Evolutionary conservation across 2,113 vertebrate species (phyloP).

Genomic region (Trochalopteron elliotii): DNA sequence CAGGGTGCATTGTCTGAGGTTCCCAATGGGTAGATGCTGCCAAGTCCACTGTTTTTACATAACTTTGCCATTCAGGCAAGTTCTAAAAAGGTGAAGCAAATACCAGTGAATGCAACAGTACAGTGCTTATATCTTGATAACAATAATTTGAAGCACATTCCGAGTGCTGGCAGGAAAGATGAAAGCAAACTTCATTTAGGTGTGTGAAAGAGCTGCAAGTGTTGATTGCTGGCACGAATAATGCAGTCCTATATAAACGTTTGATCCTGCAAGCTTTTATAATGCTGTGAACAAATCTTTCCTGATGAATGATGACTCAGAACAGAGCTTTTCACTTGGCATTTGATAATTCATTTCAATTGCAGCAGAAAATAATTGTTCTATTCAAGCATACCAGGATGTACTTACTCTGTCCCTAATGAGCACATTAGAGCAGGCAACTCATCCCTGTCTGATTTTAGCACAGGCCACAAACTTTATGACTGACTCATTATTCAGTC

Average conservation of each 20-base stretch:
- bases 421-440: conserved; percentile 44
- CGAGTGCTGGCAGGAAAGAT: background rate
- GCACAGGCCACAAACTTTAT: conserved; percentile 55
- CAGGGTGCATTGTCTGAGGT: background rate
- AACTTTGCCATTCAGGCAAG: background rate
- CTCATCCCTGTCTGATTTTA: conserved; percentile 50
- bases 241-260: background rate
- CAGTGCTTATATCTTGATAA: background rate
- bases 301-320: conserved; percentile 46
- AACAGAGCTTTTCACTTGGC: conserved; percentile 27
- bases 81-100: background rate
- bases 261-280: conserved; percentile 34
- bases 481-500: conserved; percentile 41
- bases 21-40: background rate
- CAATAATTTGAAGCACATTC: background rate
- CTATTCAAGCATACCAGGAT: conserved; percentile 28
- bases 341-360: conserved; percentile 55
- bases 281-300: background rate
- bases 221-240: background rate
- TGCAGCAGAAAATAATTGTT: conserved; percentile 51
- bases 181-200: background rate
- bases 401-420: conserved; percentile 46
- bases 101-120: background rate
- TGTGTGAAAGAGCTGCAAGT: background rate
- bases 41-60: background rate